Conservation (phyloP, 2,113 vertebrate species). For the Climacteris rufus region DNA sequence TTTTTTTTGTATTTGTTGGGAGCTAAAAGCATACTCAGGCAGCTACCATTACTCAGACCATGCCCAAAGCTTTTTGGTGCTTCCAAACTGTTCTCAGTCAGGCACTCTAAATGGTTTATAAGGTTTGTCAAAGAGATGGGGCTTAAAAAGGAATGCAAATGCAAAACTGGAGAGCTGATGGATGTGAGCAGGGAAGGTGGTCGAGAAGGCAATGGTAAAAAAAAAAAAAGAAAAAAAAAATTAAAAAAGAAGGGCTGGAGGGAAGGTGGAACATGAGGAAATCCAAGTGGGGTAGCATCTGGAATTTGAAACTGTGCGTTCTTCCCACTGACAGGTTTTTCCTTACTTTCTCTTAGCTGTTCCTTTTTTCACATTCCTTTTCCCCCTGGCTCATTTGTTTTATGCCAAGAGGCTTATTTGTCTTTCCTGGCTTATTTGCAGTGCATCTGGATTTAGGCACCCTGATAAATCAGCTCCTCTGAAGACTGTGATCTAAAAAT, state of each 20-base stretch:
- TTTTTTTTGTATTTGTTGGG: background rate
- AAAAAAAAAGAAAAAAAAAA: too few species aligned
- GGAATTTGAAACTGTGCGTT: background rate
- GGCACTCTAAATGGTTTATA: background rate
- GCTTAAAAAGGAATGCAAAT: background rate
- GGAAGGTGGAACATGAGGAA: background rate
- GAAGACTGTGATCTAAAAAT: constrained; percentile 33
- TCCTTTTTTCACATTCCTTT: constrained; percentile 6
- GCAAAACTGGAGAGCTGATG: background rate
- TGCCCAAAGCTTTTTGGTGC: background rate
- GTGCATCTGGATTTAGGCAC: constrained; percentile 28
- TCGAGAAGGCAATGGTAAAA: background rate
- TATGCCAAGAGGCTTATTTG: constrained; percentile 29
- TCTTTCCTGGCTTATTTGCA: constrained; percentile 34
- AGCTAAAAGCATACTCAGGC: background rate
- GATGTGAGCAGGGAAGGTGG: background rate
- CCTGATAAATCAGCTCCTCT: constrained; percentile 23
- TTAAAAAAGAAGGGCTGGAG: background rate
- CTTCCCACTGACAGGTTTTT: background rate
- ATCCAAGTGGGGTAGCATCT: background rate
- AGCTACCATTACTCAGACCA: background rate
- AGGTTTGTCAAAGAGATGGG: background rate
- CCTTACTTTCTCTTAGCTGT: background rate
- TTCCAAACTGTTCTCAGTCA: background rate
- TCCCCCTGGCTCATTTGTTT: background rate